These are phyloP conservation scores for Apis florea DNA, from an alignment of 1,140 invertebrate species.

Conservation along the genomic window DNA sequence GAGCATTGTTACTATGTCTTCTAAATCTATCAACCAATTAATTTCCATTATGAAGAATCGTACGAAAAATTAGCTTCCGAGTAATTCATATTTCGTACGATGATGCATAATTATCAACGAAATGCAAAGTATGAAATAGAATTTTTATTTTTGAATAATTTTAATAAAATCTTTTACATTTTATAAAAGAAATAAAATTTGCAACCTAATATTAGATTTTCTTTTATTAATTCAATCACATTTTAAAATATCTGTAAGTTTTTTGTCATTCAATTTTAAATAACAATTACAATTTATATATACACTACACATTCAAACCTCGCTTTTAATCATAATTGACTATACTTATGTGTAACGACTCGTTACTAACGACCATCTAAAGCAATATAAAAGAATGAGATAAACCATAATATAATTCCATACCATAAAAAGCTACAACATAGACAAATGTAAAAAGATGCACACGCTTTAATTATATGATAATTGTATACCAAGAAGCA, in stretches of 20 bases:
- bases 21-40: slow-evolving; percentile 19
- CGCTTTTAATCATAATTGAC: neutral
- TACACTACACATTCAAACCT: neutral
- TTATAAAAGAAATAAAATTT: neutral
- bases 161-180: neutral
- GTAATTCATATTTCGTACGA: neutral
- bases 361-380: neutral
- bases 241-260: neutral
- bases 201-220: neutral
- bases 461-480: neutral
- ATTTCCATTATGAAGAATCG: slow-evolving; percentile 1
- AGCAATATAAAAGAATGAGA: neutral
- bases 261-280: neutral
- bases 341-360: no score
- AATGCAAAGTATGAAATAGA: neutral
- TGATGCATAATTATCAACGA: rapidly evolving
- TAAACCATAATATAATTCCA: neutral
- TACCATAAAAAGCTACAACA: neutral
- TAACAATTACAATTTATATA: neutral
- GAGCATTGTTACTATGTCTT: slow-evolving; percentile 4
- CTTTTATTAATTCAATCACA: neutral
- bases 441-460: neutral
- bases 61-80: neutral
- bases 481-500: slow-evolving; percentile 18
- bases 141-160: neutral